These are phyloP conservation scores for Leptinotarsa peninsularis DNA, from an alignment of 2,888 invertebrate species.

Conservation along the genomic window DNA sequence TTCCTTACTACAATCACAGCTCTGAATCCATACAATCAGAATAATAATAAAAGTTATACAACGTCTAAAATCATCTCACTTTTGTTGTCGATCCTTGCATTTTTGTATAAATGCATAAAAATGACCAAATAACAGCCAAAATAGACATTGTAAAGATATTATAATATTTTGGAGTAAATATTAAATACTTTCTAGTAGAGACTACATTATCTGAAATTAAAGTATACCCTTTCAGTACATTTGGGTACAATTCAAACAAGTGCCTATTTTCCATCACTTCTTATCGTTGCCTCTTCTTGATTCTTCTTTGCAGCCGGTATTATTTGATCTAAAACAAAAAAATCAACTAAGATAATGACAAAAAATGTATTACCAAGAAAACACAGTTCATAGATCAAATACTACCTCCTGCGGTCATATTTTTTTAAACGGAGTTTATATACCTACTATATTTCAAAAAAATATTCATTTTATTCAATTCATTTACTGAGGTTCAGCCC, in stretches of 20 bases:
- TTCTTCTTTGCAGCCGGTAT: slow-evolving; percentile 54
- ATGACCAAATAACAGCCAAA: slow-evolving; percentile 65
- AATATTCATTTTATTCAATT: too few relatives aligned
- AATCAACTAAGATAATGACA: neutral
- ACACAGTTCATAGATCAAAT: too few relatives aligned
- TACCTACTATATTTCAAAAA: too few relatives aligned
- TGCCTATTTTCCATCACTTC: slow-evolving; percentile 45
- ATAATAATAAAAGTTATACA: slow-evolving; percentile 61
- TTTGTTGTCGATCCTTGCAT: slow-evolving; percentile 68
- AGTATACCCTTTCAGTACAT: slow-evolving; percentile 38
- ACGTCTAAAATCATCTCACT: slow-evolving; percentile 67
- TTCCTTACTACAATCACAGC: slow-evolving; percentile 65
- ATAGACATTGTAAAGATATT: slow-evolving; percentile 61
- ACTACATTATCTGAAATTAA: slow-evolving; percentile 45
- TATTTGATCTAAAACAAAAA: slow-evolving; percentile 56
- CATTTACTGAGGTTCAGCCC: too few relatives aligned
- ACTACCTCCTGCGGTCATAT: too few relatives aligned
- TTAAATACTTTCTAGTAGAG: slow-evolving; percentile 44
- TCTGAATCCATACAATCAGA: slow-evolving; percentile 61
- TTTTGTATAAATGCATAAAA: slow-evolving; percentile 64
- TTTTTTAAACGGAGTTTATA: too few relatives aligned
- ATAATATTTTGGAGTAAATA: slow-evolving; percentile 50
- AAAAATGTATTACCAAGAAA: too few relatives aligned
- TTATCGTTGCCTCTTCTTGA: slow-evolving; percentile 54
- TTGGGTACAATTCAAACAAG: slow-evolving; percentile 39